A percentile compares a stretch with the other conserved stretches of the same genome.
phyloP scores from a whole-genome alignment of 2,113 vertebrate species.

The Daphoenositta chrysoptera region DNA sequence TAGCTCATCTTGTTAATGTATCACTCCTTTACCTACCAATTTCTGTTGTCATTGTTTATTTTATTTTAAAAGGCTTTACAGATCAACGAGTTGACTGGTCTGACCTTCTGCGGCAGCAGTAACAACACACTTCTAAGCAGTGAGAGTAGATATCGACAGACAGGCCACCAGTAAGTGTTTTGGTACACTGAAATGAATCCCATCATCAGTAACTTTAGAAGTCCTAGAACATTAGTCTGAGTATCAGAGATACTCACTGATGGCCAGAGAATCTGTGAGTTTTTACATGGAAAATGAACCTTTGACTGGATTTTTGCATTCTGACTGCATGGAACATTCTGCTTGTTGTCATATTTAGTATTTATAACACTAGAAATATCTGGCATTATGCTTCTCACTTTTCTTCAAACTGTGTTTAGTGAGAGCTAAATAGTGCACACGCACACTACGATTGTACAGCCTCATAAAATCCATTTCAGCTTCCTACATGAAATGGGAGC shows the following conservation, averaged over 20 bases:
- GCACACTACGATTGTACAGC: not conserved
- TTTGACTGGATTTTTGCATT: not conserved
- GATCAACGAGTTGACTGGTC: constrained; percentile 80
- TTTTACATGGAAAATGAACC: not conserved
- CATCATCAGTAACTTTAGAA: not conserved
- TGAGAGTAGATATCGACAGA: fast-evolving
- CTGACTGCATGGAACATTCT: not conserved
- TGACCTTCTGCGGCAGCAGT: constrained; percentile 66
- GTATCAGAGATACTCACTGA: not conserved
- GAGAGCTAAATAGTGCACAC: not conserved
- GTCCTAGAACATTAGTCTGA: not conserved
- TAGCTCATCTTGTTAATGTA: not conserved
- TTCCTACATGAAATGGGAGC: not conserved
- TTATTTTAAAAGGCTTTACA: constrained; percentile 76
- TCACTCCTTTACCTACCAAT: not conserved
- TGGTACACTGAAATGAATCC: not conserved
- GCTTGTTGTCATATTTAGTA: not conserved
- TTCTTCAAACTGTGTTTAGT: not conserved
- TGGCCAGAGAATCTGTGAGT: not conserved
- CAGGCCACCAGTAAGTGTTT: constrained; percentile 33
- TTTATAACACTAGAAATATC: not conserved
- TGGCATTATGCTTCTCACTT: not conserved
- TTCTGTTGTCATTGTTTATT: not conserved
- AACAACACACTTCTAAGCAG: not conserved
- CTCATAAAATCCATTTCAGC: not conserved